Percentiles rank a stretch among this genome's conserved stretches.
Evolutionary conservation across 2,888 invertebrate genomes (phyloP).

Genomic region (Phragmatobia fuliginosa): DNA sequence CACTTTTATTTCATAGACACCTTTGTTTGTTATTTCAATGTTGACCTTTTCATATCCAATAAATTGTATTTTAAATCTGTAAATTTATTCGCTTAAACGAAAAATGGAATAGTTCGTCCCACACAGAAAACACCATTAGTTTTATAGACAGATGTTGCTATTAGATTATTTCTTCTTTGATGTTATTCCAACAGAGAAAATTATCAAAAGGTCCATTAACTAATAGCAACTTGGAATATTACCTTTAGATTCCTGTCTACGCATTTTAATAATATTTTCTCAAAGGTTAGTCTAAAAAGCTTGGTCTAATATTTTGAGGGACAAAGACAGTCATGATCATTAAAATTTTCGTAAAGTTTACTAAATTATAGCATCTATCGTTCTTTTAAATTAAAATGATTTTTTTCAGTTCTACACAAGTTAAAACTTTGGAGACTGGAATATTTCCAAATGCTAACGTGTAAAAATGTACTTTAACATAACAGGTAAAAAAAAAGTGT

Average conservation of each 20-base stretch:
- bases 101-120: not conserved
- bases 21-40: not conserved
- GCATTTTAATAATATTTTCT: not conserved
- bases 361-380: not conserved
- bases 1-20: not conserved
- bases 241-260: not conserved
- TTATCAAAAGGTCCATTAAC: conserved; percentile 23
- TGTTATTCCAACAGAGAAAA: conserved; percentile 14
- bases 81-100: not conserved
- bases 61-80: not conserved
- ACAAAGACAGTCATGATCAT: too few species aligned
- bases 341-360: not conserved
- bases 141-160: not conserved
- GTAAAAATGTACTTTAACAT: too few species aligned
- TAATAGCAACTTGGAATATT: conserved; percentile 13
- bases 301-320: not conserved
- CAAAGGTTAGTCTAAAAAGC: not conserved
- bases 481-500: too few species aligned
- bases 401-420: too few species aligned
- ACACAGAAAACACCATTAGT: conserved; percentile 1
- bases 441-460: too few species aligned
- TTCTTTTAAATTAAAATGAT: too few species aligned
- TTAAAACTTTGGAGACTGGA: too few species aligned
- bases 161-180: conserved; percentile 12
- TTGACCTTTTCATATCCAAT: not conserved